Evolutionary conservation across 1,140 invertebrate genomes (phyloP).

Genomic region (Capitella teleta): DNA sequence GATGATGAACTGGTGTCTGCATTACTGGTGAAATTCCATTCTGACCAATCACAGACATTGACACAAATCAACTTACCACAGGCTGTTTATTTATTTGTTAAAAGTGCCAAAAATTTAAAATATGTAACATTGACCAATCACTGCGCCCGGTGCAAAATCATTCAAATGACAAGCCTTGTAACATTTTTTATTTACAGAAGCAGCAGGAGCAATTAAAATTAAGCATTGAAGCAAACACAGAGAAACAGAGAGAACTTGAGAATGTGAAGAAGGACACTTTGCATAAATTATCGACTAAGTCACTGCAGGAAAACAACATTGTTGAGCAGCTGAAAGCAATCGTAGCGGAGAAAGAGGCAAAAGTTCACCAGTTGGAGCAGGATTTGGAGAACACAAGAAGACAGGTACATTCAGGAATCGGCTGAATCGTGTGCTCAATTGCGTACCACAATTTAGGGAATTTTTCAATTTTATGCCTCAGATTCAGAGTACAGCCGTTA

Average conservation of each 20-base stretch:
- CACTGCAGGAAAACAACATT: slow-evolving; percentile 30
- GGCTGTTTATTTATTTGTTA: no score
- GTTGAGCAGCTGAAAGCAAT: slow-evolving; percentile 33
- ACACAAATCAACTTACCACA: no score
- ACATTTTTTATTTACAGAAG: slow-evolving; percentile 26
- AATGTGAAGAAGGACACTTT: slow-evolving; percentile 19
- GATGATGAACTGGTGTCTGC: slow-evolving; percentile 36
- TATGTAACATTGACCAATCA: neutral
- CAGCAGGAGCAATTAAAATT: slow-evolving; percentile 29
- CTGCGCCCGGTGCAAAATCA: neutral
- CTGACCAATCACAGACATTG: neutral
- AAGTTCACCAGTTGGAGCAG: no score
- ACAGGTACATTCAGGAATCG: no score
- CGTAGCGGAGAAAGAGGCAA: slow-evolving; percentile 27
- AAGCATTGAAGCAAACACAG: slow-evolving; percentile 21
- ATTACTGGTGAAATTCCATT: slow-evolving; percentile 24
- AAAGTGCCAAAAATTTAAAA: neutral
- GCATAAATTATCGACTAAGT: slow-evolving; percentile 20
- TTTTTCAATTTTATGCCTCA: no score
- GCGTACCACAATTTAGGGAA: no score
- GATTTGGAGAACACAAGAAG: no score
- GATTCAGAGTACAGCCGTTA: no score
- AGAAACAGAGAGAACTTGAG: slow-evolving; percentile 16
- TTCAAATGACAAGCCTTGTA: no score
- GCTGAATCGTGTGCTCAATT: no score